Evolutionary conservation across 2,113 vertebrate genomes (phyloP).

Genomic region (Cavia porcellus): DNA sequence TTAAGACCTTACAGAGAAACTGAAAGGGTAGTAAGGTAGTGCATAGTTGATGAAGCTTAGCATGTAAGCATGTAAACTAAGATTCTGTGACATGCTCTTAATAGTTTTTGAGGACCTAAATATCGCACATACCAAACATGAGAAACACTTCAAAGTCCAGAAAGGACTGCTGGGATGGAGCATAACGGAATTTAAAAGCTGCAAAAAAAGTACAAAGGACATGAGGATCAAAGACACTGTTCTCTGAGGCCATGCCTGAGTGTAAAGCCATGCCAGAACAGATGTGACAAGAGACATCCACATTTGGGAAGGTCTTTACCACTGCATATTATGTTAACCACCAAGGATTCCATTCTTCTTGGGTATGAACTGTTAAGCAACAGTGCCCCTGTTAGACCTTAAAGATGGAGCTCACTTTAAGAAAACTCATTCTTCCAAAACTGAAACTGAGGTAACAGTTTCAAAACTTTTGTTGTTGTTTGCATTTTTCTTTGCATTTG

Average conservation of each 20-base stretch:
- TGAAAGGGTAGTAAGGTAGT: not conserved
- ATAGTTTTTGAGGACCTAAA: conserved; percentile 16
- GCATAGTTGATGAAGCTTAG: conserved; percentile 30
- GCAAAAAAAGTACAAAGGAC: conserved; percentile 36
- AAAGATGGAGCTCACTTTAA: not conserved
- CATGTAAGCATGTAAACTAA: not conserved
- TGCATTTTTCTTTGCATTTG: not conserved
- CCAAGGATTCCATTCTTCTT: not conserved
- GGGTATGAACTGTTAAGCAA: not conserved
- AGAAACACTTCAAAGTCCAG: conserved; percentile 70
- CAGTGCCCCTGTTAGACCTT: not conserved
- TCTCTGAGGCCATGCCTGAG: not conserved
- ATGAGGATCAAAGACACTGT: conserved; percentile 74
- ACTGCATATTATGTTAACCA: not conserved
- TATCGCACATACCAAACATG: not conserved
- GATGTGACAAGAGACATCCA: not conserved
- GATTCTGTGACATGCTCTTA: conserved; percentile 25
- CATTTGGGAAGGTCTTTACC: not conserved
- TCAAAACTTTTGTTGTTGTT: not conserved
- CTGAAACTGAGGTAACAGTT: not conserved
- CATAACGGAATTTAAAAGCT: conserved; percentile 69
- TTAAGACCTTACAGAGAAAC: not conserved
- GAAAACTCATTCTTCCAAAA: conserved; percentile 21
- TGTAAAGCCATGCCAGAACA: not conserved
- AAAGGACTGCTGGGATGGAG: not conserved